These are phyloP conservation scores for Achlya flavicornis DNA, from an alignment of 2,888 invertebrate species.

Conservation along the genomic window DNA sequence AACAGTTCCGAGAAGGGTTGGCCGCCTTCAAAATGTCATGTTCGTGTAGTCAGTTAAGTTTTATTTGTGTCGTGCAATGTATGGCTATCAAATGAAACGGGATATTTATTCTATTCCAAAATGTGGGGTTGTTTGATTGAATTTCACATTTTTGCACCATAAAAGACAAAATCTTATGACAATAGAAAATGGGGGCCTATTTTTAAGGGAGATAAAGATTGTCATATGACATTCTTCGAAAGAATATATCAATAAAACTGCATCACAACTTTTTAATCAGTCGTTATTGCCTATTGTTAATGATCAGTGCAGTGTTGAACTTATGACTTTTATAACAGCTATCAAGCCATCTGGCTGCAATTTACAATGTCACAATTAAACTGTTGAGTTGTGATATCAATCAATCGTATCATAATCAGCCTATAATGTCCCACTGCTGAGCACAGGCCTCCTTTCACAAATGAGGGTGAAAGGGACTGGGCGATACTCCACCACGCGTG, in stretches of 20 bases:
- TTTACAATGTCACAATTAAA: not conserved
- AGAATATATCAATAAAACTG: not conserved
- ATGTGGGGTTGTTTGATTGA: slow-evolving; percentile 14
- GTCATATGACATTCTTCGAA: not conserved
- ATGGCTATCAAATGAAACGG: slow-evolving; percentile 39
- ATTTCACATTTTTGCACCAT: slow-evolving; percentile 11
- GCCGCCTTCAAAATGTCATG: slow-evolving; percentile 20
- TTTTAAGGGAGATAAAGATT: not conserved
- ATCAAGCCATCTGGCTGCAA: not conserved
- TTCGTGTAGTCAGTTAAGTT: slow-evolving; percentile 27
- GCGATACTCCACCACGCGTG: too few relatives aligned
- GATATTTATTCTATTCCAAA: slow-evolving; percentile 36
- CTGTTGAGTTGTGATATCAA: not conserved
- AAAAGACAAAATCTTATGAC: not conserved
- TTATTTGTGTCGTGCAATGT: slow-evolving; percentile 25
- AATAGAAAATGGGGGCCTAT: not conserved
- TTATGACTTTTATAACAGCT: not conserved
- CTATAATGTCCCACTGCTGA: too few relatives aligned
- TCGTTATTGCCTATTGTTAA: not conserved
- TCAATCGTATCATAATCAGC: too few relatives aligned
- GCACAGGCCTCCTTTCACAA: too few relatives aligned
- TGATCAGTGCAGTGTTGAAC: not conserved
- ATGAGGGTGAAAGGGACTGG: too few relatives aligned
- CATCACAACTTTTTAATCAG: not conserved
- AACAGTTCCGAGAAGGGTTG: slow-evolving; percentile 37